phyloP scores from a whole-genome alignment of 2,888 invertebrate species.

The Parelbella ahira region DNA sequence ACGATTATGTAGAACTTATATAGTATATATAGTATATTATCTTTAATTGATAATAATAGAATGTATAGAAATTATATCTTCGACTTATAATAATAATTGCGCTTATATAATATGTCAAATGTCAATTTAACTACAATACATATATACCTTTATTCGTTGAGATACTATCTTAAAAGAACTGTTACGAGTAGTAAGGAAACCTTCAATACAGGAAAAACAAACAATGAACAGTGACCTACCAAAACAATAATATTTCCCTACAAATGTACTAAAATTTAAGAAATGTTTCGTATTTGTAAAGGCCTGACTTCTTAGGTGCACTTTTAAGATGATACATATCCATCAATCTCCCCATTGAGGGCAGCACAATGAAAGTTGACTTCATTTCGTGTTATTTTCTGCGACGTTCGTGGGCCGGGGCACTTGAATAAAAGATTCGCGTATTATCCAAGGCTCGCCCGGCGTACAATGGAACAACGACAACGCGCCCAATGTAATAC shows the following conservation, averaged over 20 bases:
- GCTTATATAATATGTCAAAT: too few species aligned
- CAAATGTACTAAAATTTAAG: constrained; percentile 10
- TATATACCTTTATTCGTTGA: too few species aligned
- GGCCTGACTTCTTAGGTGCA: constrained; percentile 38
- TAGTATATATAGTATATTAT: too few species aligned
- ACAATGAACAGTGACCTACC: too few species aligned
- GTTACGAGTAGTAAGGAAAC: too few species aligned
- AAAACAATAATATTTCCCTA: background rate
- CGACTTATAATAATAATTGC: too few species aligned
- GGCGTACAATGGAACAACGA: constrained; percentile 63
- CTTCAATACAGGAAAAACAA: too few species aligned
- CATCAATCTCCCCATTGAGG: constrained; percentile 71
- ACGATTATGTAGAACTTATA: too few species aligned
- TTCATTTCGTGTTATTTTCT: constrained; percentile 71
- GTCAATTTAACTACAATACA: too few species aligned
- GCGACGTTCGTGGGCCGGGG: constrained; percentile 60
- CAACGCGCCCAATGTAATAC: constrained; percentile 68
- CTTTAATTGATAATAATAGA: too few species aligned
- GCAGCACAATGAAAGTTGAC: constrained; percentile 67
- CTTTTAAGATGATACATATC: constrained; percentile 47
- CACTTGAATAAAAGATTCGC: constrained; percentile 78
- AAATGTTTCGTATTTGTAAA: constrained; percentile 12
- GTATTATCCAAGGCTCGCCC: constrained; percentile 62
- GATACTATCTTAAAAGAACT: too few species aligned
- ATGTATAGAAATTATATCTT: too few species aligned